Conservation (phyloP, 2,113 vertebrate genomes). For the Mastomys coucha region DNA sequence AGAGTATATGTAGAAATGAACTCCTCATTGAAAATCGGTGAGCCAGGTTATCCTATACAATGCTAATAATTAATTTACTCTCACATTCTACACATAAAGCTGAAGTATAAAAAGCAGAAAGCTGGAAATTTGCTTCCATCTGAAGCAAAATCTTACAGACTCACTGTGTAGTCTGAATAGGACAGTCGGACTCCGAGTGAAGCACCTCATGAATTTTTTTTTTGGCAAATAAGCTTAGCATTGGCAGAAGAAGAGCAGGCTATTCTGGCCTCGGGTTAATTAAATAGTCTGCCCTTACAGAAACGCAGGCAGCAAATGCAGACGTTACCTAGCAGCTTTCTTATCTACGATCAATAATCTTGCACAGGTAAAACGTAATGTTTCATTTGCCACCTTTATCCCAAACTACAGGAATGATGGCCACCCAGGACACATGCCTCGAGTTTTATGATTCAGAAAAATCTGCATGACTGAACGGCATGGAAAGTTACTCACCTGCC, state of each 20-base stretch:
- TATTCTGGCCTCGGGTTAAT: not conserved
- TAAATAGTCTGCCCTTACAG: not conserved
- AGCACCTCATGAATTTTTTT: not conserved
- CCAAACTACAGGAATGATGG: not conserved
- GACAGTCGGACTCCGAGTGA: not conserved
- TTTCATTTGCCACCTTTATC: not conserved
- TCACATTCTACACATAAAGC: not conserved
- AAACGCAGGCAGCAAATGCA: not conserved
- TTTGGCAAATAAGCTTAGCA: not conserved
- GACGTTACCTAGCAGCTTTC: not conserved
- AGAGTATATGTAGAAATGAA: not conserved
- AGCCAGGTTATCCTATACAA: accelerated
- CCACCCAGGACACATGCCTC: not conserved
- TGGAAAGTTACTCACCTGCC: not conserved
- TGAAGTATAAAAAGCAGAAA: not conserved
- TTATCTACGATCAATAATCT: not conserved
- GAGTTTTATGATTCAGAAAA: not conserved
- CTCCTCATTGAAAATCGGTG: not conserved
- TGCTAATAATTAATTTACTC: not conserved
- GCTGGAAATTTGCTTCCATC: not conserved
- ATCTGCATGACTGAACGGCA: not conserved
- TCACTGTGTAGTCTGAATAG: not conserved
- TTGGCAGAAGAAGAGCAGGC: not conserved
- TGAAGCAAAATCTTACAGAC: not conserved
- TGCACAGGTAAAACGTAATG: not conserved